These are phyloP conservation scores for Pangasius djambal DNA, from an alignment of 2,797 vertebrate genomes.

Conservation along the genomic window DNA sequence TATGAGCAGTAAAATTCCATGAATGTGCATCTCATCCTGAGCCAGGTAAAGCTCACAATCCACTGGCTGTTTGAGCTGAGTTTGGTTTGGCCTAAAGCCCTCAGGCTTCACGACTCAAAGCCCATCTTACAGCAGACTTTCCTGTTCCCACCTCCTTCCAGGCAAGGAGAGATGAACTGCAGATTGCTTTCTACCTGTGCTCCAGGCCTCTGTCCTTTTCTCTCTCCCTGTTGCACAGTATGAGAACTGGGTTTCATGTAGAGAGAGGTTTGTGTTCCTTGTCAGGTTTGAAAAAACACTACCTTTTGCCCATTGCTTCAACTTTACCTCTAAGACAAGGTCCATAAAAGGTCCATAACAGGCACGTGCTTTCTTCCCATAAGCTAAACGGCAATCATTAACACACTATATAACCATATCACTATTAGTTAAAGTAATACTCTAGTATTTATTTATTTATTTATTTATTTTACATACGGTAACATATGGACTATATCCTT, in stretches of 20 bases:
- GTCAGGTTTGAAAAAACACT: conserved; percentile 52
- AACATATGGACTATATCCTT: no score
- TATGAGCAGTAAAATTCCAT: conserved; percentile 62
- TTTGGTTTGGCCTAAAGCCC: conserved; percentile 71
- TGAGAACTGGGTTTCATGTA: conserved; percentile 58
- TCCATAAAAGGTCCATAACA: not conserved
- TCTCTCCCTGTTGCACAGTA: conserved; percentile 42
- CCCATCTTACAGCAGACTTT: conserved; percentile 60
- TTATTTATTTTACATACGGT: not conserved
- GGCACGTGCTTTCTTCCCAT: not conserved
- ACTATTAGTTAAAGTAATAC: not conserved
- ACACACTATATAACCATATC: not conserved
- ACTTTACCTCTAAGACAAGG: conserved; percentile 40
- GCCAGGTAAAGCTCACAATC: conserved; percentile 68
- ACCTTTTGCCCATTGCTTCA: conserved; percentile 39
- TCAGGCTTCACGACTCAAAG: conserved; percentile 62
- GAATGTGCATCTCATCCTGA: conserved; percentile 69
- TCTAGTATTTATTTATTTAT: not conserved
- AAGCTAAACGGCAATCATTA: not conserved
- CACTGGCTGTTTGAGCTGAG: conserved; percentile 65
- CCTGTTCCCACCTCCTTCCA: conserved; percentile 31
- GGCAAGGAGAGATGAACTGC: not conserved
- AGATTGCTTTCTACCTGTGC: not conserved
- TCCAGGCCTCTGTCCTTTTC: conserved; percentile 48
- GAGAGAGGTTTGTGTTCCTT: conserved; percentile 62